Conservation (phyloP, 1,140 invertebrate species). For the Pinna nobilis region DNA sequence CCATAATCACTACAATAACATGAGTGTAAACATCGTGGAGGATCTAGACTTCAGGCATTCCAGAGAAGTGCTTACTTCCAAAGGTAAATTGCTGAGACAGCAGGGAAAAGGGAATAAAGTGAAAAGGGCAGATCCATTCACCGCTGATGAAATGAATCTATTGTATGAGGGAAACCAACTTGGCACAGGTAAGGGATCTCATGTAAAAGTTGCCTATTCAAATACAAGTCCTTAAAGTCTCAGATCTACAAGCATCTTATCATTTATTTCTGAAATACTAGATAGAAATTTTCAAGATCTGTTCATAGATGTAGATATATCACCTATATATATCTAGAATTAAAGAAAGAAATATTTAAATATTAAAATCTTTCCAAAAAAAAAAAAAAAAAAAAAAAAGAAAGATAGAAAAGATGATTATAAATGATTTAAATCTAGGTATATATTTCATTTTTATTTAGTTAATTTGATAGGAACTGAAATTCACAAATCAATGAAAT, state of each 20-base stretch:
- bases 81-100: constrained; percentile 9
- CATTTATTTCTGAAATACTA: not conserved
- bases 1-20: not conserved
- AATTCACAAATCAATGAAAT: not conserved
- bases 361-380: not conserved
- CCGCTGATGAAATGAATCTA: constrained; percentile 1
- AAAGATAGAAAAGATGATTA: too few species aligned
- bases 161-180: constrained; percentile 8
- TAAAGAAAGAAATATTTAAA: not conserved
- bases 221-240: too few species aligned
- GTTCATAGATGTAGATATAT: not conserved
- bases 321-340: not conserved
- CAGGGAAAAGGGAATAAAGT: constrained; percentile 1
- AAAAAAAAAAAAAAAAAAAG: too few species aligned
- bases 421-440: too few species aligned
- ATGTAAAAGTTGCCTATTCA: not conserved
- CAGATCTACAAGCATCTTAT: too few species aligned
- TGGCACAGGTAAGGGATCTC: not conserved
- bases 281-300: not conserved
- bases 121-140: constrained; percentile 2
- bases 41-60: constrained; percentile 2
- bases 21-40: not conserved
- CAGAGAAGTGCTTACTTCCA: not conserved
- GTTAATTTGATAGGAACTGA: not conserved
- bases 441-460: too few species aligned